Evolutionary conservation across 2,113 vertebrate genomes (phyloP).

Genomic region (Nematolebias whitei): DNA sequence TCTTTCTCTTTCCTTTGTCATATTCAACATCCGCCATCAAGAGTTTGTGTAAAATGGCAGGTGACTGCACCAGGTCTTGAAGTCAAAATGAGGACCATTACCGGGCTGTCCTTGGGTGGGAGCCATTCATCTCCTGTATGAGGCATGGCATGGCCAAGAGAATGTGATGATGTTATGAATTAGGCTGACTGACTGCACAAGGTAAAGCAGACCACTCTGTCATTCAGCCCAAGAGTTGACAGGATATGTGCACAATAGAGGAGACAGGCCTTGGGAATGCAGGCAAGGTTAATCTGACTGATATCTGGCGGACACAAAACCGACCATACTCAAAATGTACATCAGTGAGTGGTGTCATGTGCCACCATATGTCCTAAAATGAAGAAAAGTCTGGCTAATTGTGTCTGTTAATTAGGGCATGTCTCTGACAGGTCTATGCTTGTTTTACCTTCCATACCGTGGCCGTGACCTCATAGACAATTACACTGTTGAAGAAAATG

Average conservation of each 20-base stretch:
- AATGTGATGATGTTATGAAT: conserved; percentile 80
- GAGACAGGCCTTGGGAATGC: conserved; percentile 55
- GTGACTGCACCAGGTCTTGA: conserved; percentile 44
- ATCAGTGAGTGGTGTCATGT: neutral
- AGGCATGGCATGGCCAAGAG: conserved; percentile 70
- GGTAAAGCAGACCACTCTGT: conserved; percentile 69
- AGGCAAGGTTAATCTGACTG: conserved; percentile 62
- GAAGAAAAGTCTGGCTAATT: conserved; percentile 11
- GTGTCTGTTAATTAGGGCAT: neutral
- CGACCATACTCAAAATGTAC: conserved; percentile 30
- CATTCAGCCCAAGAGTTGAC: conserved; percentile 48
- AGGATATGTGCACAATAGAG: conserved; percentile 41
- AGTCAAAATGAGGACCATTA: conserved; percentile 68
- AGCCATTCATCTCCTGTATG: conserved; percentile 67
- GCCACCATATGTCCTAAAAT: neutral
- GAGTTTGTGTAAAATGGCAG: conserved; percentile 45
- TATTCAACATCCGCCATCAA: conserved; percentile 12
- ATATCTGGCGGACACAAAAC: conserved; percentile 44
- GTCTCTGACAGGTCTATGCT: conserved; percentile 20
- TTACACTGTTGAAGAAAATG: conserved; percentile 33
- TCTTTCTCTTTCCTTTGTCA: conserved; percentile 24
- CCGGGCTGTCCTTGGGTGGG: conserved; percentile 73
- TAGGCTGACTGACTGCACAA: conserved; percentile 70
- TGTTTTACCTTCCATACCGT: conserved; percentile 35
- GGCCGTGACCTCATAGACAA: conserved; percentile 43